Percentiles rank a stretch among this genome's conserved stretches.
Conservation (phyloP, 2,113 vertebrate genomes). For the Prionailurus bengalensis region DNA sequence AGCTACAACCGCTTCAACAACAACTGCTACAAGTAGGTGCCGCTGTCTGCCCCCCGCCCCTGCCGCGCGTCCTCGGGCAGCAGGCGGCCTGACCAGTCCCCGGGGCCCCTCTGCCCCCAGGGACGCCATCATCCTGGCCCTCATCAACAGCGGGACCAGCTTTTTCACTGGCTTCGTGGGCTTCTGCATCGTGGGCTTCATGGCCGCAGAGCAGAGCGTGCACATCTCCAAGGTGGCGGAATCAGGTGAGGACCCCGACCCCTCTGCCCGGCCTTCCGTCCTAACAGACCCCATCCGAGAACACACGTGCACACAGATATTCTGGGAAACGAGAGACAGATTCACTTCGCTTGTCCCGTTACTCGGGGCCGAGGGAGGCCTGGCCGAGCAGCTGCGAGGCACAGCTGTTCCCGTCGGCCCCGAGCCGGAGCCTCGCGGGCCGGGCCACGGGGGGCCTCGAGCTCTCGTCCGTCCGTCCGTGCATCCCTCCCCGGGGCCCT, state of each 20-base stretch:
- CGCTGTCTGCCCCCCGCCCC: background rate
- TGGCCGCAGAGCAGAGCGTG: constrained; percentile 97
- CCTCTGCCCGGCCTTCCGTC: background rate
- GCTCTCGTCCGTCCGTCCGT: too few relatives aligned
- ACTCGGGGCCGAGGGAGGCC: background rate
- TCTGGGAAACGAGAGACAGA: background rate
- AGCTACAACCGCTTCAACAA: constrained; percentile 99
- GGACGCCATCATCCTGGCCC: constrained; percentile 96
- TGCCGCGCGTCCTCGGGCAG: too few relatives aligned
- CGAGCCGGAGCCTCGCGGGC: background rate
- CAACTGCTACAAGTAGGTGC: constrained; percentile 96
- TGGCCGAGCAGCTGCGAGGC: background rate
- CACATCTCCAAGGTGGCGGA: constrained; percentile 98
- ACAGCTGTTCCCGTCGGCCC: background rate
- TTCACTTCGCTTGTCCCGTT: background rate
- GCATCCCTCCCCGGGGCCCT: background rate
- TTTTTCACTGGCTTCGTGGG: constrained; percentile 98
- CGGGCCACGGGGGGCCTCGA: background rate
- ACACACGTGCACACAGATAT: background rate
- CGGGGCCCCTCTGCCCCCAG: constrained; percentile 79
- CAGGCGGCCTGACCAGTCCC: background rate
- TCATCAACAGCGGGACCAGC: constrained; percentile 98
- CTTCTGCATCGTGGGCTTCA: constrained; percentile 98
- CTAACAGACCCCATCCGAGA: accelerated
- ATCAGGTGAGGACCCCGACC: constrained; percentile 91